Percentiles rank a stretch among this genome's conserved stretches.
Evolutionary conservation across 2,113 vertebrate genomes (phyloP).

Genomic region (Vulpes lagopus): DNA sequence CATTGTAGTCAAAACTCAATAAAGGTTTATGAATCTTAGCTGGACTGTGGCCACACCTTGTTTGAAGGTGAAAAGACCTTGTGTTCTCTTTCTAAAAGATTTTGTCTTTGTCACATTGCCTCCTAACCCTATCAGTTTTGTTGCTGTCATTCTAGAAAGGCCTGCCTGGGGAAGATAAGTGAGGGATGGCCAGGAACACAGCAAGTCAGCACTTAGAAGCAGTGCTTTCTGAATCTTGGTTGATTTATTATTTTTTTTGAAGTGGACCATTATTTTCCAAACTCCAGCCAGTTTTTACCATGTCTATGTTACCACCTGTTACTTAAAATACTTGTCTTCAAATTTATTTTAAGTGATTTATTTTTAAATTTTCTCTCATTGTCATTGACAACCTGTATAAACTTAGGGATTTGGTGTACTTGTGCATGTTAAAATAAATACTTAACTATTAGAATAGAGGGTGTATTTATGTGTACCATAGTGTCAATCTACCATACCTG

Average conservation of each 20-base stretch:
- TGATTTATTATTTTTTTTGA: background rate
- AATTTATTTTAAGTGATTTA: constrained; percentile 22
- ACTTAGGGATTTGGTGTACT: background rate
- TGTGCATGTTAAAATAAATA: background rate
- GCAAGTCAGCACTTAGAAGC: background rate
- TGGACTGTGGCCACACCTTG: background rate
- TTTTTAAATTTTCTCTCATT: constrained; percentile 40
- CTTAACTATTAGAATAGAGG: background rate
- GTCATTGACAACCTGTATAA: background rate
- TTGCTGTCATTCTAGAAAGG: background rate
- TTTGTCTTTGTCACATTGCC: background rate
- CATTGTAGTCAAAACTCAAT: background rate
- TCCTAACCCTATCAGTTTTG: background rate
- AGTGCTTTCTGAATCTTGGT: constrained; percentile 10
- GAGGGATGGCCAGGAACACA: background rate
- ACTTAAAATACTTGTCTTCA: background rate
- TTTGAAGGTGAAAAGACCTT: background rate
- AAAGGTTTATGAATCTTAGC: background rate
- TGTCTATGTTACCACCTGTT: background rate
- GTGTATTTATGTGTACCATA: background rate
- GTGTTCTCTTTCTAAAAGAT: background rate
- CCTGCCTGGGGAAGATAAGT: background rate
- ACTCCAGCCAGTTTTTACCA: background rate
- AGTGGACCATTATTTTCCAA: background rate
- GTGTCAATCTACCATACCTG: background rate